Evolutionary conservation across 1,140 invertebrate genomes (phyloP), one percentile per base, ranked within the genome.

Genomic region (Brachionus plicatilis): DNA sequence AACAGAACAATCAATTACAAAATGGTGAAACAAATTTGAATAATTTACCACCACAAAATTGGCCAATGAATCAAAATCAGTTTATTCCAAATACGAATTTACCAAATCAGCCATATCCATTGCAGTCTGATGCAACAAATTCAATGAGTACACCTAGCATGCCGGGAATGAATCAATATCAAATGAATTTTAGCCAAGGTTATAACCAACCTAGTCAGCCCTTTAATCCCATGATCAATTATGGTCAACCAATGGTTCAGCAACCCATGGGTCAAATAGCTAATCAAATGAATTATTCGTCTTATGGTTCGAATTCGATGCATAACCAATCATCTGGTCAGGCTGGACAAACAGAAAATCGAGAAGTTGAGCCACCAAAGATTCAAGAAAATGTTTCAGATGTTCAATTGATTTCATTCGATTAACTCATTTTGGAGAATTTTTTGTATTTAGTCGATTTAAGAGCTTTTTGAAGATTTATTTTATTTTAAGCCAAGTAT

Each of bases 1-100:
- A 68, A 12, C 33, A 33, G 9, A 68, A 68, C 29, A 33, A n/a
- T 68, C 33, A 33, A 41, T 11, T 41, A 9, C n/a, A 37, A 17
- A 72, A 72, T 20, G 9, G 2, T 43, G 68, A 72, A 17, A 6
- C 3, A 8, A 9, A 2, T 41, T 41, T 41, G 4, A 14, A n/a
- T 29, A 72, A 72, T 72, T 41, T 41, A 20, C 68, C 33, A 72
- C 41, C 17, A 43, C 68, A 72, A 72, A 72, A 43, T 11, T 72
- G 68, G 68, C n/a, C 14, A 3, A 17, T 72, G 17, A 72, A 72
- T 72, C 68, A 72, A 72, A 72, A 72, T 43, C 68, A 72, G 41
- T 17, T 43, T 12, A 72, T 72, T 37, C 33, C 68, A 45, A 41
- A 72, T 41, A 17, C 66, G 3, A 66, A 68, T 72, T 37, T 43